These are phyloP conservation scores for Euglossa dilemma DNA, from an alignment of 1,140 invertebrate genomes.

Conservation along the genomic window DNA sequence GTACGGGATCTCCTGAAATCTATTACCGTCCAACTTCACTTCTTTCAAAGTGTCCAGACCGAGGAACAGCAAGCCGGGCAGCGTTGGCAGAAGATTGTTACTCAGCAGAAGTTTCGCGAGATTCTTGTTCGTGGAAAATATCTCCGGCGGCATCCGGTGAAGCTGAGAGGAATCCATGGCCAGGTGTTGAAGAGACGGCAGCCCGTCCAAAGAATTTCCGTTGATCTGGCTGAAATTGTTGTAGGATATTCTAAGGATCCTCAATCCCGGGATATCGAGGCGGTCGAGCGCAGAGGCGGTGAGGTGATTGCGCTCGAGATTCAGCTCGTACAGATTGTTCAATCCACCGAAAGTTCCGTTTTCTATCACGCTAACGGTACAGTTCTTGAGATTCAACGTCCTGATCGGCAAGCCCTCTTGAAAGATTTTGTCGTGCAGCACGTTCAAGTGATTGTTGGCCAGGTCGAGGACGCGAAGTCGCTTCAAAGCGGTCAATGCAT, in stretches of 20 bases:
- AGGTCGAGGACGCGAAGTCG: slow-evolving; percentile 85
- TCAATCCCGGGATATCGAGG: slow-evolving; percentile 89
- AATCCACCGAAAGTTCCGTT: slow-evolving; percentile 86
- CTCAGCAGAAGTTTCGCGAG: slow-evolving; percentile 88
- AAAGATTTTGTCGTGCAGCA: slow-evolving; percentile 85
- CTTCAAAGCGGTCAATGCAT: slow-evolving; percentile 84
- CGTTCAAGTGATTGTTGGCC: slow-evolving; percentile 84
- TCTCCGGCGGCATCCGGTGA: slow-evolving; percentile 85
- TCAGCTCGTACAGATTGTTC: slow-evolving; percentile 87
- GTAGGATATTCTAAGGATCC: slow-evolving; percentile 87
- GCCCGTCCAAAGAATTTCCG: slow-evolving; percentile 86
- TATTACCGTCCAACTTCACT: slow-evolving; percentile 88
- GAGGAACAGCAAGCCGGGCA: slow-evolving; percentile 87
- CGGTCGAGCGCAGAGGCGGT: slow-evolving; percentile 86
- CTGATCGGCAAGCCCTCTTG: slow-evolving; percentile 85
- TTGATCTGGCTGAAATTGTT: slow-evolving; percentile 90
- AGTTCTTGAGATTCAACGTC: slow-evolving; percentile 85
- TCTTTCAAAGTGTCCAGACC: slow-evolving; percentile 88
- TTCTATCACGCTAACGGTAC: slow-evolving; percentile 86
- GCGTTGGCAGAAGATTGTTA: slow-evolving; percentile 85
- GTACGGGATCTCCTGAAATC: slow-evolving; percentile 89
- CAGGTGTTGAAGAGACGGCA: slow-evolving; percentile 89
- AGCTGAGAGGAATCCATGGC: slow-evolving; percentile 88
- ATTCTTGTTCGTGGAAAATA: slow-evolving; percentile 91
- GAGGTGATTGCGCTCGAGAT: slow-evolving; percentile 89